Conservation (phyloP, 2,888 invertebrate genomes). For the Chloromyia formosa region DNA sequence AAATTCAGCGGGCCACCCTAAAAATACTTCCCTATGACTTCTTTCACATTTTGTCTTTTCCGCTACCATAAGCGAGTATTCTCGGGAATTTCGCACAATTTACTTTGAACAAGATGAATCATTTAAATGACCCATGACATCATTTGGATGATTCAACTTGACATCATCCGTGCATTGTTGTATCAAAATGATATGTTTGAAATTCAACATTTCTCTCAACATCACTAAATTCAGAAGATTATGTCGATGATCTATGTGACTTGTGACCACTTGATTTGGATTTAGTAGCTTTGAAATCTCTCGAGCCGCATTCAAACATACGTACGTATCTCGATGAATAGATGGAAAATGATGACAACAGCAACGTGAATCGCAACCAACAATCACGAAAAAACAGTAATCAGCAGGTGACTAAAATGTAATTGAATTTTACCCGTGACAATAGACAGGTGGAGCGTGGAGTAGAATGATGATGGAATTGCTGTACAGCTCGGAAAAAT, state of each 20-base stretch:
- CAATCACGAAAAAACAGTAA: constrained; percentile 12
- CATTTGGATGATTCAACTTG: constrained; percentile 26
- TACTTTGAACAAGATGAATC: constrained; percentile 20
- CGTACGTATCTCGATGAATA: no score
- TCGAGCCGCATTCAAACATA: no score
- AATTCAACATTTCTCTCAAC: neutral
- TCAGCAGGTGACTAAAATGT: constrained; percentile 35
- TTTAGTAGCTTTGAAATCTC: no score
- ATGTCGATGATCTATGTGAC: no score
- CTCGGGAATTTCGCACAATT: constrained; percentile 5
- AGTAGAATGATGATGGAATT: neutral
- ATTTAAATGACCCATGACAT: constrained; percentile 37
- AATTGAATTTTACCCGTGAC: constrained; percentile 28
- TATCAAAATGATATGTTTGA: no score
- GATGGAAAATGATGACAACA: neutral
- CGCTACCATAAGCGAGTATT: neutral
- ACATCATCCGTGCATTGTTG: constrained; percentile 6
- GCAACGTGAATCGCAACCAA: neutral
- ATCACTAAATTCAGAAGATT: no score
- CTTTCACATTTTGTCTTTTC: neutral
- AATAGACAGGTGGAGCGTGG: neutral
- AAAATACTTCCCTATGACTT: constrained; percentile 17
- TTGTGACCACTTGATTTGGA: no score
- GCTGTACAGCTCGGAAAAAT: constrained; percentile 19
- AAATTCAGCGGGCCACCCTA: constrained; percentile 1